Evolutionary conservation across 1,140 invertebrate species (phyloP).

Genomic region (Varroa destructor): DNA sequence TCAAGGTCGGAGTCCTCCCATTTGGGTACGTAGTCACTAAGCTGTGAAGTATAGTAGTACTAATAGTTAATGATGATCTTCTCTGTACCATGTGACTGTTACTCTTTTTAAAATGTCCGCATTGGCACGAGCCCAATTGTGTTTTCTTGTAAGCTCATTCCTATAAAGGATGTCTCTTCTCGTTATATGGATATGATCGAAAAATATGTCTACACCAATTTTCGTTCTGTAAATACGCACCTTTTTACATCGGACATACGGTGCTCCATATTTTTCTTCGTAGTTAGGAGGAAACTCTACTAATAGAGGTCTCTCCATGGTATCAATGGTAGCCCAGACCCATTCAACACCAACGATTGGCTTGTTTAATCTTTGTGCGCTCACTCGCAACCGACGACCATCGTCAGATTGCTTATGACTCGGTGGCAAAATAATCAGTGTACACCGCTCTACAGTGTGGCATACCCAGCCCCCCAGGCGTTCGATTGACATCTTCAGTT

Average conservation of each 20-base stretch:
- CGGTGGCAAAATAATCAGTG: not conserved
- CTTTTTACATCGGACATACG: not conserved
- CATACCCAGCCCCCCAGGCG: conserved; percentile 14
- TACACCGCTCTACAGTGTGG: conserved; percentile 14
- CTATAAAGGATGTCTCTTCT: no score
- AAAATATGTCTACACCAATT: conserved; percentile 1
- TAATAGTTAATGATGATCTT: no score
- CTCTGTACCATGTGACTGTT: no score
- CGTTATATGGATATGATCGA: no score
- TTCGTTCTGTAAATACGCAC: not conserved
- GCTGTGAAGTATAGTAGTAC: no score
- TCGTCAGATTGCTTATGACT: not conserved
- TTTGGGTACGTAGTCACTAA: no score
- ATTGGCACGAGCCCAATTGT: no score
- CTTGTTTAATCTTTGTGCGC: conserved; percentile 7
- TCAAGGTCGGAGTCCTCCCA: no score
- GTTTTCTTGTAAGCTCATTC: no score
- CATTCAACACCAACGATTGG: conserved; percentile 21
- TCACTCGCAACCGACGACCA: not conserved
- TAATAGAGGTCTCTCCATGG: not conserved
- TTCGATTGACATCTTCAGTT: conserved; percentile 24
- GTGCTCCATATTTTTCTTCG: not conserved
- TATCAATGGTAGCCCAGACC: conserved; percentile 8
- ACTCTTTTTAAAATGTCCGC: no score
- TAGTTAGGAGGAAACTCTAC: conserved; percentile 9